Percentiles rank a stretch among this genome's conserved stretches.
Evolutionary conservation across 2,888 invertebrate genomes (phyloP).

Genomic region (Hirtodrosophila confusa): DNA sequence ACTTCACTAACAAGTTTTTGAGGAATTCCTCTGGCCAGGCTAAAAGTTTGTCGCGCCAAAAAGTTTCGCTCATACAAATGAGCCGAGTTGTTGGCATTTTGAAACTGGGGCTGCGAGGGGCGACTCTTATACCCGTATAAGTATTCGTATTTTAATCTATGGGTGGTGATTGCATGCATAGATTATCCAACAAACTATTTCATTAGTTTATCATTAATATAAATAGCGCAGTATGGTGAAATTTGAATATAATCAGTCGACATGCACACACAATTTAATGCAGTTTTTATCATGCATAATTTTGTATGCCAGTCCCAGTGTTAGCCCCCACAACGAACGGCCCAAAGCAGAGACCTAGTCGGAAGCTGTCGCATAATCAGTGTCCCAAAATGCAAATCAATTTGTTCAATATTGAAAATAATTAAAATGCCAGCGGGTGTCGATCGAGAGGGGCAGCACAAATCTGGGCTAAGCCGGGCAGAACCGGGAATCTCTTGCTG

Average conservation of each 20-base stretch:
- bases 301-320: slow-evolving; percentile 25
- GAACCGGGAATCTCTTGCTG: neutral
- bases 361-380: slow-evolving; percentile 70
- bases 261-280: slow-evolving; percentile 63
- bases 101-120: neutral
- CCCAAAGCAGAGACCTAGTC: slow-evolving; percentile 21
- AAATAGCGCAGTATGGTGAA: slow-evolving; percentile 59
- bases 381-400: slow-evolving; percentile 78
- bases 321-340: slow-evolving; percentile 7
- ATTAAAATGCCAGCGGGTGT: slow-evolving; percentile 74
- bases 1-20: slow-evolving; percentile 80
- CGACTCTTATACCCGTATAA: neutral
- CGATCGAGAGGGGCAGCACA: slow-evolving; percentile 11
- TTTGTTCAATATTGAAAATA: slow-evolving; percentile 81
- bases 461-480: neutral
- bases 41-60: slow-evolving; percentile 69
- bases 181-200: slow-evolving; percentile 73
- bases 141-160: slow-evolving; percentile 29
- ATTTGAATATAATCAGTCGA: slow-evolving; percentile 73
- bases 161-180: slow-evolving; percentile 49
- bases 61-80: slow-evolving; percentile 70
- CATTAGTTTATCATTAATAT: slow-evolving; percentile 74
- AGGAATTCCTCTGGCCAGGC: slow-evolving; percentile 64
- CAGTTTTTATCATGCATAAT: slow-evolving; percentile 71
- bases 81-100: slow-evolving; percentile 29